These are phyloP conservation scores for Oasisia sp. DNA, from an alignment of 2,888 invertebrate species.

Conservation along the genomic window DNA sequence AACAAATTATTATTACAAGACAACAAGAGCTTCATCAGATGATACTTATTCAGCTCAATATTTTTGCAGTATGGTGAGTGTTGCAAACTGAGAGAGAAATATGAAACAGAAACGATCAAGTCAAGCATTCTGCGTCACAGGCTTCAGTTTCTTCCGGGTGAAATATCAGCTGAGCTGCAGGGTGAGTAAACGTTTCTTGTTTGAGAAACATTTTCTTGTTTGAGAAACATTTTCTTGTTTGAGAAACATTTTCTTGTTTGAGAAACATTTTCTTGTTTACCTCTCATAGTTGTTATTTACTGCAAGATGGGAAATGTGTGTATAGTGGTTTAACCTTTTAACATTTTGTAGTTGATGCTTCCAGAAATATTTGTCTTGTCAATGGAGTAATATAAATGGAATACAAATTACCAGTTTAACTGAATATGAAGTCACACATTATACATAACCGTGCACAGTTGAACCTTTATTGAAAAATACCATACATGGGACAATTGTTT, in stretches of 20 bases:
- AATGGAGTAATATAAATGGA: too few species aligned
- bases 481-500: too few species aligned
- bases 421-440: too few species aligned
- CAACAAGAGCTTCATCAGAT: background rate
- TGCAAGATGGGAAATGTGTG: background rate
- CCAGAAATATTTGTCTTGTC: too few species aligned
- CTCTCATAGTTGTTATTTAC: background rate
- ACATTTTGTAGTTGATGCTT: too few species aligned
- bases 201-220: background rate
- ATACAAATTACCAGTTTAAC: too few species aligned
- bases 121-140: slow-evolving; percentile 61
- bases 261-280: background rate
- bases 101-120: slow-evolving; percentile 64
- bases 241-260: background rate
- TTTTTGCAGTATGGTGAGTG: slow-evolving; percentile 53
- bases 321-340: too few species aligned
- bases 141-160: slow-evolving; percentile 56
- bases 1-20: background rate
- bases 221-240: background rate
- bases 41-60: background rate
- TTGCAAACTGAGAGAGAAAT: slow-evolving; percentile 52
- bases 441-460: too few species aligned
- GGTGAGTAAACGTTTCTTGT: slow-evolving; percentile 44
- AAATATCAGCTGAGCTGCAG: slow-evolving; percentile 59
- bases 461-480: too few species aligned